A percentile compares a stretch with the other conserved stretches of the same genome.
Evolutionary conservation across 2,888 invertebrate genomes (phyloP).

Genomic region (Chorisops tibialis): DNA sequence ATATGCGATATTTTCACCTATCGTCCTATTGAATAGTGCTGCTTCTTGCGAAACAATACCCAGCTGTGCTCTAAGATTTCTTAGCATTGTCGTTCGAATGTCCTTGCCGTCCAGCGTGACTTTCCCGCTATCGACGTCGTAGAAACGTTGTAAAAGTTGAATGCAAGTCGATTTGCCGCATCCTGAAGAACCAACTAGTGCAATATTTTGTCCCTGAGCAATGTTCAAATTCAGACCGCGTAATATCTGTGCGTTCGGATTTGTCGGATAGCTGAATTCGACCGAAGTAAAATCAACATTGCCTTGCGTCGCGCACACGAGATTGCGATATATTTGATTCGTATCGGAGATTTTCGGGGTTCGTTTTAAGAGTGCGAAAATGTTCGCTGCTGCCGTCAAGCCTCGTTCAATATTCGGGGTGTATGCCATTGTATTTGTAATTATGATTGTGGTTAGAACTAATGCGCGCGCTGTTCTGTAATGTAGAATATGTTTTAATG

Average conservation of each 20-base stretch:
- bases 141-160: conserved; percentile 72
- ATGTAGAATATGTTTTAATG: conserved; percentile 19
- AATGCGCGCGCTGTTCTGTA: conserved; percentile 64
- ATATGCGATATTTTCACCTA: conserved; percentile 86
- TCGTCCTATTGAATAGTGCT: conserved; percentile 80
- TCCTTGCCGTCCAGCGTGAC: conserved; percentile 61
- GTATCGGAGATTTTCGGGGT: conserved; percentile 55
- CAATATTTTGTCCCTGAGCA: conserved; percentile 63
- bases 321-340: not conserved
- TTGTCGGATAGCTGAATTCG: conserved; percentile 68
- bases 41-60: conserved; percentile 94
- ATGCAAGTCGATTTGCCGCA: conserved; percentile 80
- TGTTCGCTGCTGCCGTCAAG: conserved; percentile 61
- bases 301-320: conserved; percentile 55
- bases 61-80: conserved; percentile 68
- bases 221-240: conserved; percentile 61
- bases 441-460: conserved; percentile 68
- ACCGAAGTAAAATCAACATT: conserved; percentile 65
- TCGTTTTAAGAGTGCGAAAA: conserved; percentile 59
- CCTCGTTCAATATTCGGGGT: conserved; percentile 69
- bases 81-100: conserved; percentile 58
- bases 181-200: conserved; percentile 69
- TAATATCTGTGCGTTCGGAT: conserved; percentile 64
- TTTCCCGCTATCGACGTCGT: conserved; percentile 60
- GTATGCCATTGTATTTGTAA: conserved; percentile 67